phyloP scores from a whole-genome alignment of 2,113 vertebrate genomes.

The Chunga burmeisteri region DNA sequence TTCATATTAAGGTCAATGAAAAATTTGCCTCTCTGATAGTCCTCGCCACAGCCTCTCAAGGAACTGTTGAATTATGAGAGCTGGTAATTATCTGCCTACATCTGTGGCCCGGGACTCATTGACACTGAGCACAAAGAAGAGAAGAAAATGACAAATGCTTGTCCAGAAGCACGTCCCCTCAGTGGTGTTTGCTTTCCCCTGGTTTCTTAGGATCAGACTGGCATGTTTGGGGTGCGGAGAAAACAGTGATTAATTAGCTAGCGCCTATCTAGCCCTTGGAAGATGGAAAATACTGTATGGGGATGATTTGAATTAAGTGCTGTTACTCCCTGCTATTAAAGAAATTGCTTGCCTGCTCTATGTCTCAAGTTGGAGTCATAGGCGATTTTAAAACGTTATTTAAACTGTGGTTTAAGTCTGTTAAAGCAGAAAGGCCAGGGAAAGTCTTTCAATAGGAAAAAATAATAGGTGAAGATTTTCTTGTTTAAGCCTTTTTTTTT shows the following conservation, averaged over 20 bases:
- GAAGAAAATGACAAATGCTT: not conserved
- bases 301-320: not conserved
- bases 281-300: not conserved
- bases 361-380: not conserved
- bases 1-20: not conserved
- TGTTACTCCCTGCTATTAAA: not conserved
- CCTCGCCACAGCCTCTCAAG: not conserved
- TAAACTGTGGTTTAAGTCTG: not conserved
- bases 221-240: not conserved
- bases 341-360: not conserved
- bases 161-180: not conserved
- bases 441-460: not conserved
- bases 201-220: not conserved
- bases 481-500: not conserved
- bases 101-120: not conserved
- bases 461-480: not conserved
- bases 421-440: not conserved
- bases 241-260: not conserved
- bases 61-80: not conserved
- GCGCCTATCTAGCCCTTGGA: not conserved
- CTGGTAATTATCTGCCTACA: not conserved
- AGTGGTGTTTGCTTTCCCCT: not conserved
- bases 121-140: not conserved
- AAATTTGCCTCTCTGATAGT: not conserved
- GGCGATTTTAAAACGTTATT: not conserved